Conservation (phyloP, 2,888 invertebrate species). For the Nesidiocoris tenuis region DNA sequence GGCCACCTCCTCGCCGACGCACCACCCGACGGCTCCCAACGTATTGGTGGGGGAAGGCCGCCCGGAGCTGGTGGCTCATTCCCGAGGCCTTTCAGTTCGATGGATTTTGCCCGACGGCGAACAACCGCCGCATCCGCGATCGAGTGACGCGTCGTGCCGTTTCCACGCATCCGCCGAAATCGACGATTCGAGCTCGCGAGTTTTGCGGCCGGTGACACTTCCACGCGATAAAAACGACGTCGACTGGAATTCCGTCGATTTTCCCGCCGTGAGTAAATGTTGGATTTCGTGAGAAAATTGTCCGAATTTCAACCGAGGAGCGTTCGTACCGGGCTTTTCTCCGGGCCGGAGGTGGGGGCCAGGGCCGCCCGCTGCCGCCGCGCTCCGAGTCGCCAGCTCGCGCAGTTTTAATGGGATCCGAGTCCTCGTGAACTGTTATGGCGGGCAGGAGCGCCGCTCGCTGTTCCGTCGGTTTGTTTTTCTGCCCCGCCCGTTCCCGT, state of each 20-base stretch:
- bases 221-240: too few relatives aligned
- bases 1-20: too few relatives aligned
- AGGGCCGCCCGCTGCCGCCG: neutral
- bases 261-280: too few relatives aligned
- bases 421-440: slow-evolving; percentile 37
- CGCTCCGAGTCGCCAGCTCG: neutral
- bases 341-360: slow-evolving; percentile 11
- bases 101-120: slow-evolving; percentile 20
- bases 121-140: neutral
- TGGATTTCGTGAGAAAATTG: too few relatives aligned
- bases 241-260: too few relatives aligned
- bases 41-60: neutral
- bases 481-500: slow-evolving; percentile 23
- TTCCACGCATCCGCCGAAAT: neutral
- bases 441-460: slow-evolving; percentile 25
- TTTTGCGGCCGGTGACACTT: too few relatives aligned
- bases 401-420: slow-evolving; percentile 27
- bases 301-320: neutral
- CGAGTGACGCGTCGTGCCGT: neutral
- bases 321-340: slow-evolving; percentile 15
- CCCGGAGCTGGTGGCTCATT: neutral
- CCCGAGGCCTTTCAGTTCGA: slow-evolving; percentile 23
- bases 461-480: slow-evolving; percentile 4
- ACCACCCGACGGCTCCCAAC: too few relatives aligned
- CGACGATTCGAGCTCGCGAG: neutral